A percentile compares a stretch with the other conserved stretches of the same genome.
Conservation (phyloP, 92 coral and sea anemone species). For the Ricordea florida region DNA sequence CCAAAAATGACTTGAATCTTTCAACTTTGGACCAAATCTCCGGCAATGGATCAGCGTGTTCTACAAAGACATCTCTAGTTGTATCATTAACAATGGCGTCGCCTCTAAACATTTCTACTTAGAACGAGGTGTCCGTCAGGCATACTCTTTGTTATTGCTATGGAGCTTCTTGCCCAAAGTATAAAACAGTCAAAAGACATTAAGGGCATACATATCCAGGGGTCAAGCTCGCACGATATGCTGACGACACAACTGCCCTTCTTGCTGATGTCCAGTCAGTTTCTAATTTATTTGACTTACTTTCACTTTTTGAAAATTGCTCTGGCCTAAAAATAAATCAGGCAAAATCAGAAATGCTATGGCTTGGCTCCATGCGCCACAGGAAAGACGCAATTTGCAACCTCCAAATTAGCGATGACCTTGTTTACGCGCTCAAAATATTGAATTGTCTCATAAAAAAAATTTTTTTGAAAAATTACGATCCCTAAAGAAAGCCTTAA, state of each 20-base stretch:
- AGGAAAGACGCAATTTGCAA: not conserved
- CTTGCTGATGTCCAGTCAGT: not conserved
- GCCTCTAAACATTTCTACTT: not conserved
- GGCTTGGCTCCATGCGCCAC: not conserved
- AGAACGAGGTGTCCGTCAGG: not conserved
- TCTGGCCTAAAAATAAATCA: not conserved
- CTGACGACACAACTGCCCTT: not conserved
- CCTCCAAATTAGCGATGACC: not conserved
- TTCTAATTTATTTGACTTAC: not conserved
- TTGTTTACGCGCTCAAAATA: not conserved
- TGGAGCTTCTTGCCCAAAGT: not conserved
- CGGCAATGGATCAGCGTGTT: too few relatives aligned
- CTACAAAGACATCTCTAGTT: not conserved
- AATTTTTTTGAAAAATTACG: not conserved
- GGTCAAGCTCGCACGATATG: not conserved
- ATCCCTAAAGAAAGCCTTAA: not conserved
- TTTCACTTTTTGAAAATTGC: not conserved
- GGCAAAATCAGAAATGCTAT: not conserved
- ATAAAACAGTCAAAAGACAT: not conserved
- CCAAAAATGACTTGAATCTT: too few relatives aligned
- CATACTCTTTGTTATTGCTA: too few relatives aligned
- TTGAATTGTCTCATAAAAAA: not conserved
- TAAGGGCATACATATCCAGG: not conserved
- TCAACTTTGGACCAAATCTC: too few relatives aligned
- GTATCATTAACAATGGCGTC: not conserved